Evolutionary conservation across 2,888 invertebrate species (phyloP).

Genomic region (Limenitis camilla): DNA sequence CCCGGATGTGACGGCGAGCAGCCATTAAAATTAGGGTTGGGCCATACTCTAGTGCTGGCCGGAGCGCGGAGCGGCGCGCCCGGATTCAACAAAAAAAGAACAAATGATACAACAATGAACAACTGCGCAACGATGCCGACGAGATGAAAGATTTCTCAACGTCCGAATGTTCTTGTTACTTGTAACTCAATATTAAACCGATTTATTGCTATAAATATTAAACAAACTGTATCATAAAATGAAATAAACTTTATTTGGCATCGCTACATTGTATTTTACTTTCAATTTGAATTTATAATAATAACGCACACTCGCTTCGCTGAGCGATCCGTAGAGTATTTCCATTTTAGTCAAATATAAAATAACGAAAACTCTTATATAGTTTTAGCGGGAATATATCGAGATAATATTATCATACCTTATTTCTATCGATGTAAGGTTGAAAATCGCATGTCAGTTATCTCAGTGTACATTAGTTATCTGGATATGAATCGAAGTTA

Average conservation of each 20-base stretch:
- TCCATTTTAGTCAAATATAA: too few relatives aligned
- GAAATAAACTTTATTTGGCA: conserved; percentile 2
- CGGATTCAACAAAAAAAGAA: conserved; percentile 48
- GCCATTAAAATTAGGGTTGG: conserved; percentile 76
- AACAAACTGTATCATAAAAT: conserved; percentile 10
- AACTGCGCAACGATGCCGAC: conserved; percentile 60
- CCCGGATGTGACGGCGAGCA: conserved; percentile 66
- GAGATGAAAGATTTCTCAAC: conserved; percentile 69
- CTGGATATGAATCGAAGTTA: too few relatives aligned
- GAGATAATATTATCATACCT: too few relatives aligned
- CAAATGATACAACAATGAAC: conserved; percentile 55
- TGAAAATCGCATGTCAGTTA: too few relatives aligned
- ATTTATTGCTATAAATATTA: conserved; percentile 30
- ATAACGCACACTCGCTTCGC: too few relatives aligned
- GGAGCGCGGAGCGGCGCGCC: conserved; percentile 58
- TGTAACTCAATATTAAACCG: conserved; percentile 61
- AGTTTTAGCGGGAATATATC: too few relatives aligned
- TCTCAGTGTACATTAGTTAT: too few relatives aligned
- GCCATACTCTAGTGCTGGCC: conserved; percentile 68
- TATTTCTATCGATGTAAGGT: too few relatives aligned
- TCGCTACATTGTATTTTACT: neutral
- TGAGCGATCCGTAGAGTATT: too few relatives aligned
- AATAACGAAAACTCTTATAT: too few relatives aligned
- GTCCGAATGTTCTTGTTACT: conserved; percentile 60
- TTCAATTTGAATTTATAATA: neutral